Evolutionary conservation across 2,113 vertebrate genomes (phyloP).

Genomic region (Etheostoma cragini): DNA sequence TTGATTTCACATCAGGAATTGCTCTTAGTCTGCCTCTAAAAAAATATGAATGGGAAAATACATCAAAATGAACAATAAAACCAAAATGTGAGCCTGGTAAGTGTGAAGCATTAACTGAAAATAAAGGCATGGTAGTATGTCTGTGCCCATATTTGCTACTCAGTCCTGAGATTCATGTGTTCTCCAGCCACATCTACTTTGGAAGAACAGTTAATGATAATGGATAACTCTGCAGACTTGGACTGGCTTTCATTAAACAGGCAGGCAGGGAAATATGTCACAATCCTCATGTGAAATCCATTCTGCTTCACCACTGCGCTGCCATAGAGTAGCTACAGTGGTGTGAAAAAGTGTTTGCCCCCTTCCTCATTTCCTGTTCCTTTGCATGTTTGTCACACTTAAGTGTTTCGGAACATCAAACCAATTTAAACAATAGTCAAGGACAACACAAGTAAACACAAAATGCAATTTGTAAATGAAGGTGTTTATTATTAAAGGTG

Average conservation of each 20-base stretch:
- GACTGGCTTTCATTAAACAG: slow-evolving; percentile 63
- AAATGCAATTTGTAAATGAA: too few species aligned
- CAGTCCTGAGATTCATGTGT: slow-evolving; percentile 38
- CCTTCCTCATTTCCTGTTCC: too few species aligned
- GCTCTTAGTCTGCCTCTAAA: slow-evolving; percentile 1
- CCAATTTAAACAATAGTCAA: too few species aligned
- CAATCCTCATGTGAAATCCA: slow-evolving; percentile 59
- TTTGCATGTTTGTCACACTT: too few species aligned
- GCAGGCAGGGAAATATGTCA: slow-evolving; percentile 54
- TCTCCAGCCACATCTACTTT: slow-evolving; percentile 36
- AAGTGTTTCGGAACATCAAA: too few species aligned
- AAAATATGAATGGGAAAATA: background rate
- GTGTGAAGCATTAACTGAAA: background rate
- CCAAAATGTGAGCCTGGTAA: background rate
- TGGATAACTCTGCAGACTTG: slow-evolving; percentile 54
- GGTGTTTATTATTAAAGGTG: too few species aligned
- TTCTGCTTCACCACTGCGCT: slow-evolving; percentile 28
- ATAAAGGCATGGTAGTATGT: background rate
- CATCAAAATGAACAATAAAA: background rate
- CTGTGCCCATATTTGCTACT: slow-evolving; percentile 13
- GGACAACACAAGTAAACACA: too few species aligned
- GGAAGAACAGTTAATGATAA: slow-evolving; percentile 64
- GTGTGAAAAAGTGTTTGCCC: too few species aligned
- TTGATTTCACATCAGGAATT: slow-evolving; percentile 28
- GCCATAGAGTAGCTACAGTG: slow-evolving; percentile 19